Evolutionary conservation across 1,140 invertebrate genomes (phyloP).

Genomic region (Drosophila sechellia): DNA sequence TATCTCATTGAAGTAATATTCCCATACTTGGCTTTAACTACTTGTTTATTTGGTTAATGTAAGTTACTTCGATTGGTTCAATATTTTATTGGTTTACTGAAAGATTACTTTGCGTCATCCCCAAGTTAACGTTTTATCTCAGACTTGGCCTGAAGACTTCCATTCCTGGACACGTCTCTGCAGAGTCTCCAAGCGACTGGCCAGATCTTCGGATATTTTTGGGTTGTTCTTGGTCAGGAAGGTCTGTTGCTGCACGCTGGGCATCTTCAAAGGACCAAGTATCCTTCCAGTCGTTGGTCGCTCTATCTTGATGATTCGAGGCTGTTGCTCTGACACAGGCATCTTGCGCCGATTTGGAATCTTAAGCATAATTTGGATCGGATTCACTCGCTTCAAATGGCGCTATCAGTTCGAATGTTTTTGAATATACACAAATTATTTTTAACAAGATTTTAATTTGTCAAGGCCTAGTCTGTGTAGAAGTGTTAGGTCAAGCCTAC

Average conservation of each 20-base stretch:
- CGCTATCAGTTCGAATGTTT: background rate
- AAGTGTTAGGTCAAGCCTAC: background rate
- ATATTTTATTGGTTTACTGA: too few relatives aligned
- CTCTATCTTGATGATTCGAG: slow-evolving; percentile 14
- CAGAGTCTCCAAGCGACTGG: slow-evolving; percentile 1
- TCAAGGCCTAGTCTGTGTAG: background rate
- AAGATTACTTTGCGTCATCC: too few relatives aligned
- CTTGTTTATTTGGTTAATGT: too few relatives aligned
- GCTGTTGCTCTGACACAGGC: background rate
- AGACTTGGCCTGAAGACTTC: background rate
- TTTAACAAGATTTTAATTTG: background rate
- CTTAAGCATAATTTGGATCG: slow-evolving; percentile 10
- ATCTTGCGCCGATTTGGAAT: slow-evolving; percentile 16
- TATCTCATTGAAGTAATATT: too few relatives aligned
- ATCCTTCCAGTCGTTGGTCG: slow-evolving; percentile 8
- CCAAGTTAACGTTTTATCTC: background rate
- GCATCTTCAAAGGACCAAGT: background rate
- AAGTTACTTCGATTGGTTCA: too few relatives aligned
- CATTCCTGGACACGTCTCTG: slow-evolving; percentile 17
- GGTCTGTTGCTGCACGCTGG: background rate
- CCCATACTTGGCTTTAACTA: too few relatives aligned
- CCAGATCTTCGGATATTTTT: slow-evolving; percentile 8
- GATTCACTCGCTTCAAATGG: background rate
- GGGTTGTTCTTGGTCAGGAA: background rate
- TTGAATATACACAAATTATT: background rate